phyloP scores from a whole-genome alignment of 2,113 vertebrate species.

The Indri indri region DNA sequence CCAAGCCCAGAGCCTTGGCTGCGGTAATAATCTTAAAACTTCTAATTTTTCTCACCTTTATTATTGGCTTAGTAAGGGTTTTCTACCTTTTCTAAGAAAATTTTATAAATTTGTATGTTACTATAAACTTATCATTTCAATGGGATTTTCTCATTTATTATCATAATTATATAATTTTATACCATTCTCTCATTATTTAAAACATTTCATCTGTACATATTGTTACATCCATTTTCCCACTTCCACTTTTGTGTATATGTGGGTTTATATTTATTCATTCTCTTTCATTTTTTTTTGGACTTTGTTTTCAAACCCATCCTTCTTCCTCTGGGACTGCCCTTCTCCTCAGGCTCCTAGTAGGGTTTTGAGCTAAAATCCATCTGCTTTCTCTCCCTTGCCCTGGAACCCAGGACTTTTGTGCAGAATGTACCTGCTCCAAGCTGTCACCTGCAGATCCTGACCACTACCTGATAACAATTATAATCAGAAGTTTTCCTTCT shows the following conservation, averaged over 20 bases:
- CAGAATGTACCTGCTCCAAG: neutral
- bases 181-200: neutral
- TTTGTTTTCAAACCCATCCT: neutral
- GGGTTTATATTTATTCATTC: neutral
- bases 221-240: neutral
- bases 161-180: neutral
- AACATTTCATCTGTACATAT: neutral
- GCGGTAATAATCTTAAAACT: neutral
- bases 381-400: neutral
- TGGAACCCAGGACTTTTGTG: neutral
- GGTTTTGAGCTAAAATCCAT: neutral
- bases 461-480: neutral
- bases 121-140: neutral
- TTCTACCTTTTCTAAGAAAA: neutral
- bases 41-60: neutral
- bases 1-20: neutral
- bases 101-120: neutral
- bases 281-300: neutral
- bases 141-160: neutral
- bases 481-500: neutral
- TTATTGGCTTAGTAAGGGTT: neutral
- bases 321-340: neutral
- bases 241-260: neutral
- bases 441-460: neutral
- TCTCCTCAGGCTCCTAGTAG: neutral